A percentile compares a stretch with the other conserved stretches of the same genome.
Evolutionary conservation across 2,797 vertebrate species (phyloP).

Genomic region (Sciurus carolinensis): DNA sequence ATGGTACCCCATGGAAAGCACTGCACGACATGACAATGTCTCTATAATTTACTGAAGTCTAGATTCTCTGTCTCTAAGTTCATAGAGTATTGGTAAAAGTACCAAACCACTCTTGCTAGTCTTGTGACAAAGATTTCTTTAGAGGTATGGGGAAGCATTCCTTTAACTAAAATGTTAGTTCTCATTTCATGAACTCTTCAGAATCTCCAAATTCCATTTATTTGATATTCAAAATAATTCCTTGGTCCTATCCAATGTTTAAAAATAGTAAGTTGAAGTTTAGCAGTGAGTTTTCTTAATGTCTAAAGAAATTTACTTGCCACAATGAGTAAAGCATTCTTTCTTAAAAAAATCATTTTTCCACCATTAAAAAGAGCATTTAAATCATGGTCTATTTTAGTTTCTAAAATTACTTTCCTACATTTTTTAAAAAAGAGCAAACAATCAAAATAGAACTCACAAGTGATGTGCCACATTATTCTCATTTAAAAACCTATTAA

Average conservation of each 20-base stretch:
- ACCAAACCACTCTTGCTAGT: neutral
- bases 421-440: slow-evolving; percentile 66
- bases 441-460: slow-evolving; percentile 74
- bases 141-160: neutral
- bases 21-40: neutral
- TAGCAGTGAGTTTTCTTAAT: slow-evolving; percentile 29
- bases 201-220: slow-evolving; percentile 54
- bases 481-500: slow-evolving; percentile 77
- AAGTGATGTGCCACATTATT: slow-evolving; percentile 58
- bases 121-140: slow-evolving; percentile 31
- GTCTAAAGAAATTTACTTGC: slow-evolving; percentile 72
- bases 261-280: slow-evolving; percentile 72
- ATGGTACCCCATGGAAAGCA: neutral
- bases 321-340: slow-evolving; percentile 63
- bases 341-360: slow-evolving; percentile 64
- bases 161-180: slow-evolving; percentile 53
- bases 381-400: slow-evolving; percentile 75
- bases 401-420: slow-evolving; percentile 77
- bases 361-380: slow-evolving; percentile 73
- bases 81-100: neutral
- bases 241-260: slow-evolving; percentile 52
- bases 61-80: neutral
- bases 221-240: slow-evolving; percentile 74
- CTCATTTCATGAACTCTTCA: slow-evolving; percentile 55
- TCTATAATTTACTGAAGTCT: neutral